Percentiles rank a stretch among this genome's conserved stretches.
Conservation (phyloP, 2,888 invertebrate species). For the Megaustenia siamemsis region DNA sequence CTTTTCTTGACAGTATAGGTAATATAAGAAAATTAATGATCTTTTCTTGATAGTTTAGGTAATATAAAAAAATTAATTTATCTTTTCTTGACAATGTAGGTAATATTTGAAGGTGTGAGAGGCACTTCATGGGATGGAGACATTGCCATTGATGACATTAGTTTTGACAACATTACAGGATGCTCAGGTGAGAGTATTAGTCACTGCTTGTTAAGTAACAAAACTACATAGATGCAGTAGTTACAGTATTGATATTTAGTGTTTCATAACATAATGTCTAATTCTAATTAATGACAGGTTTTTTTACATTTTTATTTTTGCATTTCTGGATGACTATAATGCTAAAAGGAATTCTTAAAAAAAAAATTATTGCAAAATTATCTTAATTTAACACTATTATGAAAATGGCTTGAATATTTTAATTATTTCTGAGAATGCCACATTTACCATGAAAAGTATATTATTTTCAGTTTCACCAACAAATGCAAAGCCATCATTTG, state of each 20-base stretch:
- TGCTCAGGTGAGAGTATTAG: conserved; percentile 65
- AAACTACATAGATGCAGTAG: background rate
- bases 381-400: too few relatives aligned
- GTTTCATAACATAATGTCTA: background rate
- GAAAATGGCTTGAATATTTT: too few relatives aligned
- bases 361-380: too few relatives aligned
- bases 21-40: background rate
- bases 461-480: conserved; percentile 62
- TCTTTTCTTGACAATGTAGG: conserved; percentile 50
- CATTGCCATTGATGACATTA: conserved; percentile 77
- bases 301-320: too few relatives aligned
- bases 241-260: background rate
- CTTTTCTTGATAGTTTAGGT: background rate
- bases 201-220: background rate
- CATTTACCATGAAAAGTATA: background rate
- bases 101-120: conserved; percentile 74
- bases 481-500: conserved; percentile 61
- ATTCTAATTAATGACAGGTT: too few relatives aligned
- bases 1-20: too few relatives aligned
- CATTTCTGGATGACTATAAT: too few relatives aligned
- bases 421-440: background rate
- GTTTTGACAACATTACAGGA: conserved; percentile 56
- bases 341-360: too few relatives aligned
- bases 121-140: conserved; percentile 70
- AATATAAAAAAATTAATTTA: background rate